Evolutionary conservation across 1,140 invertebrate genomes (phyloP), one percentile per base, ranked within the genome.

Genomic region (Drosophila littoralis): DNA sequence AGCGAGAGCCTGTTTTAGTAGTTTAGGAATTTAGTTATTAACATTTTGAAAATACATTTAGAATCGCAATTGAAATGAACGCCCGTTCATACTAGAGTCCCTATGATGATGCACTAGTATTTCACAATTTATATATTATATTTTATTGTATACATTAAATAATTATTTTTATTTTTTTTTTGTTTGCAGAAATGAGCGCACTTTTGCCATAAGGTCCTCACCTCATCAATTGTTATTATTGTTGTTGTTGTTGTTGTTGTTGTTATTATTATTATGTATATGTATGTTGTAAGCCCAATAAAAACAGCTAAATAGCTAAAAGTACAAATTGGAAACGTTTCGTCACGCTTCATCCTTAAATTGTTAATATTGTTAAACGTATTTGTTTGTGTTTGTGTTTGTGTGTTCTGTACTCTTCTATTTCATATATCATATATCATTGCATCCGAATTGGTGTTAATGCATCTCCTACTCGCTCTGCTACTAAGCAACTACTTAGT

Each of bases 301-400:
- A 70, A 77, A 77, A 46, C 59, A 75, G 60, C 52, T 75, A 57
- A 75, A 64, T 40, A 67, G 46, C 64, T 73, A 73, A 59, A 67
- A 67, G 43, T 75, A 55, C 65, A 52, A 57, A 50, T 58, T 61
- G 63, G 55, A 58, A 72, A 65, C 51, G 52, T 42, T 22, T 22
- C 51, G 42, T 57, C 35, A 52, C 13, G 35, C 55, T 66, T 65
- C 13, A 48, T 64, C 40, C 50, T 71, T 35, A 40, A 50, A 15
- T 68, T 59, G 7, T 60, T 51, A 15, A 28, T 5, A 15, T 68
- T 59, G 7, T 60, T 51, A 15, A 28, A 22, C 12, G n/a, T 13
- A n/a, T 35, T 28, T 55, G 9, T 64, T 6, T 28, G 13, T 33
- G n/a, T 7, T n/a, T 71, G 7, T 63, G n/a, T 7, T 32, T 50